A percentile compares a stretch with the other conserved stretches of the same genome.
Evolutionary conservation across 2,888 invertebrate species (phyloP).

Genomic region (Ectemnius continuus): DNA sequence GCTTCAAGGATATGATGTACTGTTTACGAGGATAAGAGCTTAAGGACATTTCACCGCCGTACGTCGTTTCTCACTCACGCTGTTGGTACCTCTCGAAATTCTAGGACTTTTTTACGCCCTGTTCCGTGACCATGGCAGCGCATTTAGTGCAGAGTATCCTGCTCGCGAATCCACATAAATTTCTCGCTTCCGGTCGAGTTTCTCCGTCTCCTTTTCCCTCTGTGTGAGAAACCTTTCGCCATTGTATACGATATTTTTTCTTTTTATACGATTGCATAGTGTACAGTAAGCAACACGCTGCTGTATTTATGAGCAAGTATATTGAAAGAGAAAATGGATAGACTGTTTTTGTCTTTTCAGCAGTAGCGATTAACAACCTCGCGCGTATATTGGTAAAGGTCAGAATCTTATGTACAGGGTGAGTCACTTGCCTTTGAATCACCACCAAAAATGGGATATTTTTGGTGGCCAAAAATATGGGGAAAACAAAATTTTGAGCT

Average conservation of each 20-base stretch:
- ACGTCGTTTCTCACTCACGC: neutral
- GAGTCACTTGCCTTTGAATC: too few species aligned
- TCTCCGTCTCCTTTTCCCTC: constrained; percentile 10
- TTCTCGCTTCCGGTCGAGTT: constrained; percentile 28
- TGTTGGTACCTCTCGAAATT: neutral
- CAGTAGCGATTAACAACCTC: constrained; percentile 18
- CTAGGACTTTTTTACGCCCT: neutral
- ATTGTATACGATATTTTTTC: constrained; percentile 53
- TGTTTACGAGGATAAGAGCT: constrained; percentile 15
- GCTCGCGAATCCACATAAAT: constrained; percentile 46
- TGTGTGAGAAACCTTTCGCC: constrained; percentile 30
- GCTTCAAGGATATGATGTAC: neutral
- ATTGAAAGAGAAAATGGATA: constrained; percentile 46
- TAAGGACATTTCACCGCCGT: neutral
- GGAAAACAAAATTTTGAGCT: too few species aligned
- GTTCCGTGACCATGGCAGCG: constrained; percentile 17
- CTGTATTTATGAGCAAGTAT: constrained; percentile 50
- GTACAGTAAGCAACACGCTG: constrained; percentile 44
- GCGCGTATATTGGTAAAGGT: too few species aligned
- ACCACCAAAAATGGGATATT: too few species aligned
- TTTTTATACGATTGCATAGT: constrained; percentile 44
- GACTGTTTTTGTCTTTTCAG: constrained; percentile 38
- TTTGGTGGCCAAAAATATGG: too few species aligned
- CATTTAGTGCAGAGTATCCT: constrained; percentile 39
- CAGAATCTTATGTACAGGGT: too few species aligned